phyloP scores from a whole-genome alignment of 1,140 invertebrate species.

The Heliconius hermathena region DNA sequence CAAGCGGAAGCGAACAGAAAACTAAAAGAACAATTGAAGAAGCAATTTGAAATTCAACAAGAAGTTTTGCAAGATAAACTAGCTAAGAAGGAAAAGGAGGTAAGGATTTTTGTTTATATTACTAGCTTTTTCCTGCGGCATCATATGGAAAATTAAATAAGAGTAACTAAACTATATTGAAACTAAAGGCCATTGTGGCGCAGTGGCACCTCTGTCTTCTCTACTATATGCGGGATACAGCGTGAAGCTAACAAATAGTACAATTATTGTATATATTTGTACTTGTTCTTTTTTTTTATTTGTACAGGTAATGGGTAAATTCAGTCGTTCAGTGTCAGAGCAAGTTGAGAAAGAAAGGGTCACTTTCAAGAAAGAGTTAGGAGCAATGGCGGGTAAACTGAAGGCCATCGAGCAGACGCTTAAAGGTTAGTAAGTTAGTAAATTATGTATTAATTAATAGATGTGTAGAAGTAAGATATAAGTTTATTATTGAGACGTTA shows the following conservation, averaged over 20 bases:
- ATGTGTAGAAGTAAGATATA: no score
- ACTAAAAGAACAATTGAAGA: conserved; percentile 64
- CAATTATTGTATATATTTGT: background rate
- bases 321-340: conserved; percentile 83
- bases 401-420: conserved; percentile 94
- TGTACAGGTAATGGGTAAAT: conserved; percentile 57
- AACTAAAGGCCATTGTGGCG: no score
- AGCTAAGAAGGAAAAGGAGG: conserved; percentile 65
- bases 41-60: conserved; percentile 69
- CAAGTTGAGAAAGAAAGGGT: conserved; percentile 86
- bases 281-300: background rate
- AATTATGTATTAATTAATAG: background rate
- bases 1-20: conserved; percentile 64
- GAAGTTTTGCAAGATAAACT: conserved; percentile 64
- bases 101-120: conserved; percentile 26
- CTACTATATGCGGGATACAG: background rate
- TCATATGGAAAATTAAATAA: no score
- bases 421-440: conserved; percentile 89
- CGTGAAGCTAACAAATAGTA: background rate
- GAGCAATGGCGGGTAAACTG: conserved; percentile 90
- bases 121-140: no score
- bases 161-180: no score
- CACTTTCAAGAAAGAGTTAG: conserved; percentile 89
- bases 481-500: no score
- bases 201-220: background rate